Evolutionary conservation across 2,113 vertebrate genomes (phyloP).

Genomic region (Hucho hucho): DNA sequence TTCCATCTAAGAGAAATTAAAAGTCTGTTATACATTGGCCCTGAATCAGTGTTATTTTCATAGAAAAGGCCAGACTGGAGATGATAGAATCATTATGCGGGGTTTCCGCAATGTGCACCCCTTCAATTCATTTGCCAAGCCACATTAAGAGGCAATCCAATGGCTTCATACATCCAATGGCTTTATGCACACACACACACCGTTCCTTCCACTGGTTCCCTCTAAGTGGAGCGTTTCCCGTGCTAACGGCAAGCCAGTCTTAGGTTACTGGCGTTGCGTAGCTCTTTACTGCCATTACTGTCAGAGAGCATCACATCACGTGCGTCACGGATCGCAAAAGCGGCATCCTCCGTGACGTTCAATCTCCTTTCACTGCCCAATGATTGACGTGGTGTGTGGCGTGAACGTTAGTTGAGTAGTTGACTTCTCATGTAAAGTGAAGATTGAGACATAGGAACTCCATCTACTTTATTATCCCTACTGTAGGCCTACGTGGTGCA

Average conservation of each 20-base stretch:
- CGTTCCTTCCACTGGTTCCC: background rate
- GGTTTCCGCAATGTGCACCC: background rate
- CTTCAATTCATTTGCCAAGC: conserved; percentile 23
- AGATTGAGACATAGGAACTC: background rate
- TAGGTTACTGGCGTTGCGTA: background rate
- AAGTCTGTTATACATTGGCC: too few relatives aligned
- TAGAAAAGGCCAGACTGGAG: too few relatives aligned
- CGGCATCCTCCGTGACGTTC: background rate
- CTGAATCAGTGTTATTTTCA: too few relatives aligned
- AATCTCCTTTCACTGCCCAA: background rate
- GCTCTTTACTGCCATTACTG: conserved; percentile 2
- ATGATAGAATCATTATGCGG: too few relatives aligned
- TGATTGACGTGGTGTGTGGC: background rate
- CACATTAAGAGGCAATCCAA: background rate
- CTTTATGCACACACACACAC: background rate
- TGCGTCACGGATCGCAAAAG: background rate
- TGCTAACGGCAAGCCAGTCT: background rate
- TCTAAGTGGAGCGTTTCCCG: background rate
- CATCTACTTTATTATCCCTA: background rate
- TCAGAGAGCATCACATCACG: background rate
- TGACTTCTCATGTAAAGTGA: background rate
- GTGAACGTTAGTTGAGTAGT: background rate
- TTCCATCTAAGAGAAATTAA: too few relatives aligned
- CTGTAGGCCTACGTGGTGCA: too few relatives aligned
- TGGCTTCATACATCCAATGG: background rate